Evolutionary conservation across 2,797 vertebrate genomes (phyloP).

Genomic region (Avahi laniger): DNA sequence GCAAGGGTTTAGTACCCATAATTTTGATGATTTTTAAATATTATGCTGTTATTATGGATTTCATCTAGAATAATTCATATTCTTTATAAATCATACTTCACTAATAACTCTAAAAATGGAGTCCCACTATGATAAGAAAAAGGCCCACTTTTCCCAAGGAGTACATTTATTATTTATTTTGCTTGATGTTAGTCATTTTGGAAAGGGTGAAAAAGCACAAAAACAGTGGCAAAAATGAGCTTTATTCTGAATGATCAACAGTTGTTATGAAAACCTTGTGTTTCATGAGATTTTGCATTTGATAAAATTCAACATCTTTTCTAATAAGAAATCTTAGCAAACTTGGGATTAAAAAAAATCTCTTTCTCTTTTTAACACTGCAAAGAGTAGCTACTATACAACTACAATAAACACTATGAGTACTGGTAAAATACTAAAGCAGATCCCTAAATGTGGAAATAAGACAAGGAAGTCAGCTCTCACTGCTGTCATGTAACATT

Average conservation of each 20-base stretch:
- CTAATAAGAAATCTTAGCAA: conserved; percentile 4
- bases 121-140: background rate
- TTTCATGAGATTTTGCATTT: conserved; percentile 39
- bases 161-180: conserved; percentile 15
- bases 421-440: background rate
- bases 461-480: background rate
- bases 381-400: background rate
- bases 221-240: background rate
- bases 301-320: conserved; percentile 28
- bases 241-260: conserved; percentile 8
- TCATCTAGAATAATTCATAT: background rate
- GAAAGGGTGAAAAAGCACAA: conserved; percentile 24
- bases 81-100: background rate
- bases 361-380: background rate
- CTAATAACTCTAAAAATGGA: conserved; percentile 14
- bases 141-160: background rate
- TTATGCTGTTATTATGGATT: background rate
- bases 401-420: background rate
- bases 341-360: background rate
- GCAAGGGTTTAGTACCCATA: background rate
- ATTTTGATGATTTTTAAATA: background rate
- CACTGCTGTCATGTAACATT: background rate
- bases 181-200: background rate
- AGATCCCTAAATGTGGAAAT: background rate
- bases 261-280: background rate